A percentile compares a stretch with the other conserved stretches of the same genome.
Conservation (phyloP, 2,888 invertebrate species). For the Ferrisia virgata region DNA sequence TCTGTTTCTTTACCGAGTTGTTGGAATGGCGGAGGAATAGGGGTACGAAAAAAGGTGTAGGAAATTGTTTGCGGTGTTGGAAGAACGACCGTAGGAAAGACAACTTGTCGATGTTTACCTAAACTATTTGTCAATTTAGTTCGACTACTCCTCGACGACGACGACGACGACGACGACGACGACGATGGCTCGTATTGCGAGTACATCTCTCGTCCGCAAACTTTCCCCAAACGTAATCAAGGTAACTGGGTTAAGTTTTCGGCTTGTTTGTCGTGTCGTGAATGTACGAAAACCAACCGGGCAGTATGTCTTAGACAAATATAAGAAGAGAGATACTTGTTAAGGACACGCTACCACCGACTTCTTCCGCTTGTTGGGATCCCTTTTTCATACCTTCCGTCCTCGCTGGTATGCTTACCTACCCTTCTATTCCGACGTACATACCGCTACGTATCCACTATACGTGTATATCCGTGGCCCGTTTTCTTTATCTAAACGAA, state of each 20-base stretch:
- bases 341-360: neutral
- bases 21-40: neutral
- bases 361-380: neutral
- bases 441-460: no score
- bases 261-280: slow-evolving; percentile 17
- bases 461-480: neutral
- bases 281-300: neutral
- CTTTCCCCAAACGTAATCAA: slow-evolving; percentile 26
- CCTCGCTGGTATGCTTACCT: no score
- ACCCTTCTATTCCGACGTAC: no score
- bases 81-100: neutral
- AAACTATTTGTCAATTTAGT: slow-evolving; percentile 39
- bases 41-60: neutral
- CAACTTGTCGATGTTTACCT: slow-evolving; percentile 43
- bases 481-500: neutral
- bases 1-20: neutral
- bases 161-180: neutral
- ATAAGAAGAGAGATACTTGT: slow-evolving; percentile 22
- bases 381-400: neutral
- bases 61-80: slow-evolving; percentile 19
- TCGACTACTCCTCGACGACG: neutral
- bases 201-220: slow-evolving; percentile 16
- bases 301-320: slow-evolving; percentile 22
- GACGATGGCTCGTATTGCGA: neutral
- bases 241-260: slow-evolving; percentile 26